Evolutionary conservation across 2,113 vertebrate genomes (phyloP).

Genomic region (Chrysemys picta): DNA sequence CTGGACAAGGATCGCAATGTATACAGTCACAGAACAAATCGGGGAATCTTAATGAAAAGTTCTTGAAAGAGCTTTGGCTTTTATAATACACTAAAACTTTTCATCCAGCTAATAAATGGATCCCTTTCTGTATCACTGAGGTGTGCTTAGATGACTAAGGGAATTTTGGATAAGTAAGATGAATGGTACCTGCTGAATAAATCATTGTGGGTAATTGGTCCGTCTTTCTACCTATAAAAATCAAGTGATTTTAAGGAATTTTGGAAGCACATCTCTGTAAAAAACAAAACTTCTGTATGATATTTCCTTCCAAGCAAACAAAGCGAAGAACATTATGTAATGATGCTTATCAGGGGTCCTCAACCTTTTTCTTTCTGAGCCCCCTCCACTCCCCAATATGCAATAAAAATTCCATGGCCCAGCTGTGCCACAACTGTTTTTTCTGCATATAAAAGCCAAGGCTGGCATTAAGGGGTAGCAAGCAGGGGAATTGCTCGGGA

Average conservation of each 20-base stretch:
- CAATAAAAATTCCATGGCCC: no score
- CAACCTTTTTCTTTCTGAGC: background rate
- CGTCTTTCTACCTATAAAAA: background rate
- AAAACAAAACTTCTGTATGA: background rate
- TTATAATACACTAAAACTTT: background rate
- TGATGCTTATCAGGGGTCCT: background rate
- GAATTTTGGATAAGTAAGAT: background rate
- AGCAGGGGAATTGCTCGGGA: no score
- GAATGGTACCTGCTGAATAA: background rate
- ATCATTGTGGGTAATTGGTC: background rate
- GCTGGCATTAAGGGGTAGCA: no score
- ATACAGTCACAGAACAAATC: background rate
- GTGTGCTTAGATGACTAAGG: background rate
- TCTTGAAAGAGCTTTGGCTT: background rate
- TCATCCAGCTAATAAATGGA: background rate
- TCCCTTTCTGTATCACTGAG: background rate
- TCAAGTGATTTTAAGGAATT: background rate
- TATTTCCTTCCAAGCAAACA: accelerated
- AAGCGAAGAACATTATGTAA: background rate
- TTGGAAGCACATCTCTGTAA: background rate
- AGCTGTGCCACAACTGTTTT: no score
- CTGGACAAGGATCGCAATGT: background rate
- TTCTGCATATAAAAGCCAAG: no score
- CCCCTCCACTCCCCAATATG: no score
- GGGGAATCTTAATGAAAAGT: background rate